These are phyloP conservation scores for Cephus sareptanus DNA, from an alignment of 2,888 invertebrate species.

Conservation along the genomic window DNA sequence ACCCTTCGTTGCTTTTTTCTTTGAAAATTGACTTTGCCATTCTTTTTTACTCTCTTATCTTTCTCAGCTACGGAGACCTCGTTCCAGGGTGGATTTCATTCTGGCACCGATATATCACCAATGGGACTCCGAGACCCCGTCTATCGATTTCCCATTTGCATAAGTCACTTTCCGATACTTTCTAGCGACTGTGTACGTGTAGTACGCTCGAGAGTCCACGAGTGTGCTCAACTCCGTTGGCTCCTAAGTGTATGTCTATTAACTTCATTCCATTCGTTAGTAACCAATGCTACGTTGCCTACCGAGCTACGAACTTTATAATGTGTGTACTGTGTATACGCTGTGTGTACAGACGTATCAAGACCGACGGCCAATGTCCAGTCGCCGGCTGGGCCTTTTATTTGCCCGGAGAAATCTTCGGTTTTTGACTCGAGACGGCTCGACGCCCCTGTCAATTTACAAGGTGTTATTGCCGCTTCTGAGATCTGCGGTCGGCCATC, in stretches of 20 bases:
- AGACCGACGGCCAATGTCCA: not conserved
- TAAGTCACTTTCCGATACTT: constrained; percentile 6
- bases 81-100: not conserved
- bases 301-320: not conserved
- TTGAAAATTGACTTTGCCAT: not conserved
- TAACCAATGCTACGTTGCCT: not conserved
- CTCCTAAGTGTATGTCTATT: not conserved
- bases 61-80: no score
- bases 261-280: not conserved
- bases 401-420: constrained; percentile 35
- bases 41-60: not conserved
- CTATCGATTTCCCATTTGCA: not conserved
- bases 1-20: not conserved
- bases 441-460: constrained; percentile 36
- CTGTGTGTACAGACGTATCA: not conserved
- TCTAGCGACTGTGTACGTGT: not conserved
- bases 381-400: constrained; percentile 17
- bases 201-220: not conserved
- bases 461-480: not conserved
- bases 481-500: not conserved
- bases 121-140: not conserved
- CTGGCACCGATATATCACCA: not conserved
- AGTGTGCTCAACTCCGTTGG: not conserved
- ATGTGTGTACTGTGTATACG: not conserved
- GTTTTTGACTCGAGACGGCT: constrained; percentile 45